Evolutionary conservation across 2,888 invertebrate genomes (phyloP), one percentile per base, ranked within the genome.

Genomic region (Heteropelma amictum): DNA sequence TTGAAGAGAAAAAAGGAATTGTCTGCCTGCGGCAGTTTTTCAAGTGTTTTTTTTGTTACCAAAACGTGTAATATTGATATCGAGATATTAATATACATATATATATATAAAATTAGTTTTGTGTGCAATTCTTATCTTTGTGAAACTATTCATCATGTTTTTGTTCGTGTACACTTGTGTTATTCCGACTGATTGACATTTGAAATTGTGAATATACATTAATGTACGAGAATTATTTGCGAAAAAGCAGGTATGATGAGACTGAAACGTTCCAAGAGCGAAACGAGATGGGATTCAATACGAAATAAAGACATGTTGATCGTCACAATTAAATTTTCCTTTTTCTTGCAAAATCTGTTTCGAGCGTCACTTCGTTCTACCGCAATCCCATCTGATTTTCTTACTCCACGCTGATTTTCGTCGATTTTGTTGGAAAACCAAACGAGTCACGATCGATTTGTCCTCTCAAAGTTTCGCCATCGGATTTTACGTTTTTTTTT

Each of bases 11-110:
- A 17, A 30, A 30, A 51, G 17, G 8, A 45, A 47, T 68, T 19
- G 78, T 80, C 82, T 83, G 83, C 81, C 80, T 79, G 81, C 80
- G 78, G 80, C 56, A 81, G 77, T 82, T 77, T 83, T 82, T 80
- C 80, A n/a, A n/a, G n/a, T n/a, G n/a, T n/a, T n/a, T n/a, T n/a
- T n/a, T n/a, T n/a, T n/a, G n/a, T n/a, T n/a, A n/a, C n/a, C n/a
- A n/a, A n/a, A n/a, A n/a, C n/a, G n/a, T n/a, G n/a, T n/a, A n/a
- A n/a, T n/a, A n/a, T n/a, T n/a, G n/a, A n/a, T n/a, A n/a, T n/a
- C n/a, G n/a, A n/a, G n/a, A 54, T 47, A 68, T 67, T 69, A 42
- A 68, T 68, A 60, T 54, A 68, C 58, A 74, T 60, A 67, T 47
- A 53, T 54, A 60, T 40, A 60, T 64, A 21, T 76, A 69, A 67